A percentile compares a stretch with the other conserved stretches of the same genome.
phyloP scores from a whole-genome alignment of 2,888 invertebrate species.

The Volucella bombylans region DNA sequence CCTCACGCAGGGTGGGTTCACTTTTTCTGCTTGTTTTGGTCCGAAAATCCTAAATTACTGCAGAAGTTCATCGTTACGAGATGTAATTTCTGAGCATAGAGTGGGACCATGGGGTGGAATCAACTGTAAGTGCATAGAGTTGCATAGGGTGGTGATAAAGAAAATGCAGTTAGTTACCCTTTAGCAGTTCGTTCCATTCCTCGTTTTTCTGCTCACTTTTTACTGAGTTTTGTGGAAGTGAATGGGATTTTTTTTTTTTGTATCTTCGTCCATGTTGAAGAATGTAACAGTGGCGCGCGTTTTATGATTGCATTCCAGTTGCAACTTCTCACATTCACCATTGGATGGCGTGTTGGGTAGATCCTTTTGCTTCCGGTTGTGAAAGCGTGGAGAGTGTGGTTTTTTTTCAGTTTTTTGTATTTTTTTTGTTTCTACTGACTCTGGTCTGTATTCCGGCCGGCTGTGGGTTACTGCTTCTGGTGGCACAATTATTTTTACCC shows the following conservation, averaged over 20 bases:
- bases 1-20: not conserved
- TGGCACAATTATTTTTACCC: constrained; percentile 69
- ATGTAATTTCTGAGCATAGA: constrained; percentile 36
- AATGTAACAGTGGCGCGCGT: constrained; percentile 54
- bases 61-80: constrained; percentile 66
- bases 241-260: not conserved
- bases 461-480: constrained; percentile 28
- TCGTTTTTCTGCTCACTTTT: constrained; percentile 29
- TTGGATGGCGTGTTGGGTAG: constrained; percentile 18
- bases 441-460: not conserved
- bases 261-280: constrained; percentile 39
- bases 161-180: constrained; percentile 59
- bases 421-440: not conserved
- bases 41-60: constrained; percentile 69
- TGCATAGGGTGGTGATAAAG: constrained; percentile 4
- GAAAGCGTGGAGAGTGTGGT: constrained; percentile 14
- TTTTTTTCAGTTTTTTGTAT: constrained; percentile 11
- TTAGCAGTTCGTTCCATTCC: constrained; percentile 19
- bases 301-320: constrained; percentile 71
- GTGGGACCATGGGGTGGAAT: not conserved
- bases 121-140: constrained; percentile 3
- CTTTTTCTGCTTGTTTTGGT: constrained; percentile 34
- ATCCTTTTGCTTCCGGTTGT: constrained; percentile 46
- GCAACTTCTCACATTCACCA: constrained; percentile 61
- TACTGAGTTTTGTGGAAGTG: constrained; percentile 15